Base-by-base conservation (phyloP, 2,113 vertebrate species). In the Brachyhypopomus occidentalis region DNA sequence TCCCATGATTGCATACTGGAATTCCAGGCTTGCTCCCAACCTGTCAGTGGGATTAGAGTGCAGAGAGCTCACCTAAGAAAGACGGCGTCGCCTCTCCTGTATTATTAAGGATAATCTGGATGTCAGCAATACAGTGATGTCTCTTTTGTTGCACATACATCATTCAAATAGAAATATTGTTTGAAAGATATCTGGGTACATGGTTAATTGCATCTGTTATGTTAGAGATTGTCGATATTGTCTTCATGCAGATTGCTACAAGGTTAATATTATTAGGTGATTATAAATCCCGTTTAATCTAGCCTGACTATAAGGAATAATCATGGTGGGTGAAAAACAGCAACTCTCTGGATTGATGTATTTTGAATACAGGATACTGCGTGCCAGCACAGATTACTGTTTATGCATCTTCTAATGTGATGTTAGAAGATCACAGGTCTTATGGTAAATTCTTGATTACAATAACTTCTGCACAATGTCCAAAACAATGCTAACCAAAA, bases 371-470 rank as follows among this genome's bases (percentile, higher is more conserved):
- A 45, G 25, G 2, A n/a, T 20, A 25, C 55, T 38, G 6, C 8
- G 38, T 2, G 58, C 22, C 63, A 70, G 64, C 16, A 19, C 52
- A 78, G 77, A 78, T 56, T 70, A 38, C 52, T 58, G 36, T 71
- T 79, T 69, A 71, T 67, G 64, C 63, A 23, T 45, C 58, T 25
- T 9, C 22, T 22, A 36, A 64, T 60, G 77, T 60, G 38, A 70
- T 78, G 77, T 71, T 79, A 60, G 27, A 60, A 45, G 20, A 58
- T 20, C n/a, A 69, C 77, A 70, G 34, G n/a, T 77, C 20, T 30
- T 60, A 66, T 34, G 60, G 17, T 77, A 48, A 64, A 66, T 59
- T 59, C 56, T 59, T 20, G n/a, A 19, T 52, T 66, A 55, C 74
- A 63, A 11, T 22, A 52, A 14, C 23, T 25, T 77, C 25, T 48